Conservation (phyloP, 2,797 vertebrate species). For the Eremophila alpestris region DNA sequence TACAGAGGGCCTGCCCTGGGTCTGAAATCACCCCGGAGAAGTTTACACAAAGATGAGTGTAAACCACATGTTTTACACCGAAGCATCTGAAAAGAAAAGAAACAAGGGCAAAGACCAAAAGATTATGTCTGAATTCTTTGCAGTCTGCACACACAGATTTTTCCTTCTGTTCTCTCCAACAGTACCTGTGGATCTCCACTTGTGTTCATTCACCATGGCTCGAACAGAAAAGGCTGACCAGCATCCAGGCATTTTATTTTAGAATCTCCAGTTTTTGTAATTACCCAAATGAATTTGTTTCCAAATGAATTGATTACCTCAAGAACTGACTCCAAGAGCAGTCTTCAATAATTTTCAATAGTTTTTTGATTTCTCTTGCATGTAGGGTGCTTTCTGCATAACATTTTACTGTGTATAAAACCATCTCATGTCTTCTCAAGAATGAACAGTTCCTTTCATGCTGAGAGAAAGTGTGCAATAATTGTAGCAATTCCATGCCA, state of each 20-base stretch:
- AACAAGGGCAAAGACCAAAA: background rate
- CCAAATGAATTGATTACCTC: background rate
- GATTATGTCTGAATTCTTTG: constrained; percentile 51
- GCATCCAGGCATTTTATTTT: background rate
- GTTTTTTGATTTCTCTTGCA: background rate
- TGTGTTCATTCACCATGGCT: background rate
- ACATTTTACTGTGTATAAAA: background rate
- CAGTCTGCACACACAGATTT: constrained; percentile 8
- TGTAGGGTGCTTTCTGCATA: background rate
- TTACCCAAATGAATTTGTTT: background rate
- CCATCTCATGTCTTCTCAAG: background rate
- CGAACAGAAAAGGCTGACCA: background rate
- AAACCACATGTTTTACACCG: constrained; percentile 43
- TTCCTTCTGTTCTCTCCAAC: background rate
- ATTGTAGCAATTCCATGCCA: background rate
- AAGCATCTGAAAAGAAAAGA: constrained; percentile 44
- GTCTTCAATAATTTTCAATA: background rate
- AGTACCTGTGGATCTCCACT: background rate
- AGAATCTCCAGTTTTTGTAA: background rate
- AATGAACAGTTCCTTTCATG: background rate
- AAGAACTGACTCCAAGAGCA: background rate
- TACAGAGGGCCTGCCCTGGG: constrained; percentile 12
- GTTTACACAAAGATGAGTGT: constrained; percentile 55
- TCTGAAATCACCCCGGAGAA: background rate
- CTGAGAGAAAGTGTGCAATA: background rate